Evolutionary conservation across 1,140 invertebrate genomes (phyloP), one percentile per base, ranked within the genome.

Genomic region (Cataglyphis hispanica): DNA sequence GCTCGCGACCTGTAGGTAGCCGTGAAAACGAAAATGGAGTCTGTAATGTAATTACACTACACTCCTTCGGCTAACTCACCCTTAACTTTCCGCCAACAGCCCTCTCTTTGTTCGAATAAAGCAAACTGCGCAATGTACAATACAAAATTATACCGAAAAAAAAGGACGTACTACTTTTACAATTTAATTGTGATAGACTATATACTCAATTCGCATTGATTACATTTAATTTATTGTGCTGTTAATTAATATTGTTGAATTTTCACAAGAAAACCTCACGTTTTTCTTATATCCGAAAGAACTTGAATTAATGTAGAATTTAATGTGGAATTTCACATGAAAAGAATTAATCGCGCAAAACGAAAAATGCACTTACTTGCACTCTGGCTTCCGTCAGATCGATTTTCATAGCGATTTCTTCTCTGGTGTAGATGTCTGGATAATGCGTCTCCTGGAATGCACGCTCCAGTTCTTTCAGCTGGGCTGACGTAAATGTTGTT

Each of bases 371-470:
- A 89, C 96, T 95, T 95, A 99, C 99, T 97, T 99, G 99, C 37
- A 99, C 99, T 95, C 99, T 96, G 25, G 99, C 99, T 95, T 99
- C 99, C 7, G 99, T 99, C 77, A 99, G 96, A 95, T 99, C 98
- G 89, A 99, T 99, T 95, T 99, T 99, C 97, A 99, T 98, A 40
- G 99, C 99, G 87, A 99, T 99, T 95, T 99, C 99, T 94, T 99
- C 99, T 87, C 99, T 96, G n/a, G 98, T 99, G 95, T 99, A 99
- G 91, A 99, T 99, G 95, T 99, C 99, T 16, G 99, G 99, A 95
- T 99, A 99, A 94, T 99, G 99, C 7, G 99, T 99, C 94, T 99
- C 98, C 94, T 98, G 97, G 95, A 99, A 99, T 85, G 99, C 98
- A 92, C 98, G 96, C 95, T 99, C 99, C 86, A 99, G 95, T 95